Conservation (phyloP, 2,113 vertebrate species). For the Nibea coibor region DNA sequence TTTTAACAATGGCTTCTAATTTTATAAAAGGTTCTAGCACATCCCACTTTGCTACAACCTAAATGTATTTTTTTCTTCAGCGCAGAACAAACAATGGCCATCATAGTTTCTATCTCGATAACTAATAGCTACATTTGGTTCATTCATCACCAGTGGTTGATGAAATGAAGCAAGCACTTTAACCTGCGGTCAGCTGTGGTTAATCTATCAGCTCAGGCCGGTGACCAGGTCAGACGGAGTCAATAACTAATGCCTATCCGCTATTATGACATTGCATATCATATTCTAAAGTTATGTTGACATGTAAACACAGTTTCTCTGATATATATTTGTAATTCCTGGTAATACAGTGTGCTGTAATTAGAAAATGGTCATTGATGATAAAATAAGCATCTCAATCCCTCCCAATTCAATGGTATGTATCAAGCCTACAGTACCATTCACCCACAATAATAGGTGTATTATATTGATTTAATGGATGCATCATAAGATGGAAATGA, state of each 20-base stretch:
- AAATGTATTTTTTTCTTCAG: too few relatives aligned
- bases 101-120: slow-evolving; percentile 4
- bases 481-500: slow-evolving; percentile 29
- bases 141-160: slow-evolving; percentile 28
- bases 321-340: slow-evolving; percentile 23
- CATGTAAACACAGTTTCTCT: slow-evolving; percentile 9
- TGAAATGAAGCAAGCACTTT: slow-evolving; percentile 32
- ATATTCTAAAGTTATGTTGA: not conserved
- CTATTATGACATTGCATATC: slow-evolving; percentile 34
- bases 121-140: slow-evolving; percentile 31
- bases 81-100: slow-evolving; percentile 1
- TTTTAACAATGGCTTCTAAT: not conserved
- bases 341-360: slow-evolving; percentile 5
- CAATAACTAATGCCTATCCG: slow-evolving; percentile 41
- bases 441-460: slow-evolving; percentile 4
- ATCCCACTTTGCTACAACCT: not conserved
- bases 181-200: slow-evolving; percentile 48
- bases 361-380: slow-evolving; percentile 15
- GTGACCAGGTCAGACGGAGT: slow-evolving; percentile 41
- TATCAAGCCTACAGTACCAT: not conserved
- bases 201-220: slow-evolving; percentile 43
- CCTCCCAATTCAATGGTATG: not conserved
- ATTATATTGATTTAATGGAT: slow-evolving; percentile 42
- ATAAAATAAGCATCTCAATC: slow-evolving; percentile 20
- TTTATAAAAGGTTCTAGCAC: not conserved